Evolutionary conservation across 2,113 vertebrate species (phyloP).

Genomic region (Coracopsis vasa): DNA sequence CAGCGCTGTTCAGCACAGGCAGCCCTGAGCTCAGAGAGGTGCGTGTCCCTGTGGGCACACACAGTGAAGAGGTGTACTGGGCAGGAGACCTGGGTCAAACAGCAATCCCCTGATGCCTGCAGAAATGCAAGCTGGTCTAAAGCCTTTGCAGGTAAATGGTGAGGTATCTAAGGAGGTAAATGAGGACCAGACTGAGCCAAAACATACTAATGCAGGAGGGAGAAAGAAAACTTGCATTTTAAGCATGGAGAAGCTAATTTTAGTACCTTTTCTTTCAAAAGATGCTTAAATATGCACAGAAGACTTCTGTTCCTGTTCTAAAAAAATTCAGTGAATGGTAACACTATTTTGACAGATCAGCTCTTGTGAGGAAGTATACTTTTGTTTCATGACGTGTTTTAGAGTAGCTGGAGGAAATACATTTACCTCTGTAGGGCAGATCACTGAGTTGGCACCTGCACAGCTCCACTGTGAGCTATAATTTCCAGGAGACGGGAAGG

Average conservation of each 20-base stretch:
- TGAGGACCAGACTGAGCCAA: neutral
- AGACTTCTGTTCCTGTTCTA: conserved; percentile 1
- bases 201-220: neutral
- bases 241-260: conserved; percentile 35
- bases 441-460: neutral
- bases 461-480: neutral
- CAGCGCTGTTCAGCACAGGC: neutral
- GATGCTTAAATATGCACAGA: conserved; percentile 49
- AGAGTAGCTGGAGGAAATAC: conserved; percentile 25
- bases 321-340: conserved; percentile 1
- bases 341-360: conserved; percentile 42
- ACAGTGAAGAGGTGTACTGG: neutral
- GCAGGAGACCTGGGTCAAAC: neutral
- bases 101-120: neutral
- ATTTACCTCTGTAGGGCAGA: conserved; percentile 16
- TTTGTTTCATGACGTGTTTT: neutral
- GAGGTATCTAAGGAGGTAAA: neutral
- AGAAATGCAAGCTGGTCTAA: neutral
- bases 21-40: neutral
- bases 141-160: neutral
- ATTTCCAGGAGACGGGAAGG: neutral
- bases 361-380: neutral
- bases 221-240: conserved; percentile 24
- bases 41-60: fast-evolving
- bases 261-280: conserved; percentile 38